Base-by-base conservation (phyloP, 2,113 vertebrate species). In the Rattus rattus region DNA sequence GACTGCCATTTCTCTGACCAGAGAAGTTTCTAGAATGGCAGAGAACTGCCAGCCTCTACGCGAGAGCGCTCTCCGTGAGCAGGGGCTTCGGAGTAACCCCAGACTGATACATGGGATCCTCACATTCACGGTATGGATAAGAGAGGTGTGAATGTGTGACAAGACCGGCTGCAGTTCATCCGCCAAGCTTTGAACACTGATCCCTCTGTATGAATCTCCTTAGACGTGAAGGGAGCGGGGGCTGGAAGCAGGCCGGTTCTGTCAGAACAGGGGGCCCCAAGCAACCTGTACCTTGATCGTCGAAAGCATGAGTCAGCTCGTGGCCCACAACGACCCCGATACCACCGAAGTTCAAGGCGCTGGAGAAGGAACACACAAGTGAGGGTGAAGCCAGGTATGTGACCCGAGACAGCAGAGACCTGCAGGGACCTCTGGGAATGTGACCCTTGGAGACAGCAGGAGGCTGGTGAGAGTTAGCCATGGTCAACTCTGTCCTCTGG, bases 291-390 rank as follows among this genome's bases (percentile, higher is more conserved):
- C 99, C 99, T 99, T 99, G 99, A 97, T 99, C 99, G 86, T 99
- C 99, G 1, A 99, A 99, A 17, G 99, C 99, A 8, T 99, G 99
- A 0, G 99, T 99, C 97, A 99, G 98, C 94, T 99, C 99, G 0
- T 99, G 99, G 75, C 99, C 99, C 99, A 99, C 99, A 69, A 99
- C 99, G 0, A 99, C 99, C 0, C 99, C 99, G 0, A 99, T 99
- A 36, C 99, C 99, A 24, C 99, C 99, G 7, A 99, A 99, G 97
- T 99, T 99, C 93, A 99, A 98, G 2, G 99, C 99, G 97, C 99
- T 99, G 98, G 30, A 96, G 14, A 33, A 43, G 67, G 56, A 73
- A 86, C 33, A 63, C 0, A 0, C 17, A 59, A 19, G 67, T 59
- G 63, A 96, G 8, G 8, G 36, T 36, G 54, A 83, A 0, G 24